Conservation (phyloP, 2,113 vertebrate species). For the Hirundichthys speculiger region DNA sequence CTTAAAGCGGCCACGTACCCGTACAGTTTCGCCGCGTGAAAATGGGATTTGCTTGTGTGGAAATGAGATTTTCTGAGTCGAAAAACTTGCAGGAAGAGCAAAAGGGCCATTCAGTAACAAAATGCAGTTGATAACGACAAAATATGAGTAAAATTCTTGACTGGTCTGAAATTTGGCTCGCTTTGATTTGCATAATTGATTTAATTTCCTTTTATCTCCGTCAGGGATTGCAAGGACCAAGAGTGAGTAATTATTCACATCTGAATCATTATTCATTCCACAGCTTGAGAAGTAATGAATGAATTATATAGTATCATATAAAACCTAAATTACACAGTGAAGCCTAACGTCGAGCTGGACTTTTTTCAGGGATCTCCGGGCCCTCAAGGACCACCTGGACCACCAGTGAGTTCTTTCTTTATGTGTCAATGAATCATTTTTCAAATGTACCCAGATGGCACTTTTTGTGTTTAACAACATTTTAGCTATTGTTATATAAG, state of each 20-base stretch:
- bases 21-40: slow-evolving; percentile 9
- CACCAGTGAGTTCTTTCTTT: slow-evolving; percentile 84
- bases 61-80: slow-evolving; percentile 28
- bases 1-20: slow-evolving; percentile 27
- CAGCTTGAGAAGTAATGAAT: background rate
- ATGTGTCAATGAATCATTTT: background rate
- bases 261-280: background rate
- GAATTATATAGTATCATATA: no score
- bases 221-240: slow-evolving; percentile 91
- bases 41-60: slow-evolving; percentile 29
- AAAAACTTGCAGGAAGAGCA: slow-evolving; percentile 17
- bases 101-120: slow-evolving; percentile 16
- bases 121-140: slow-evolving; percentile 25
- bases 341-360: slow-evolving; percentile 6
- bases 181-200: slow-evolving; percentile 33
- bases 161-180: slow-evolving; percentile 1
- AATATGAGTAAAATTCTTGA: slow-evolving; percentile 8
- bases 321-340: slow-evolving; percentile 1
- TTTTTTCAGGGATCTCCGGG: slow-evolving; percentile 87
- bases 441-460: no score
- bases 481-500: no score
- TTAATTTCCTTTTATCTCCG: slow-evolving; percentile 46
- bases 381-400: slow-evolving; percentile 89
- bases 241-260: slow-evolving; percentile 81
- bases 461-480: no score